Evolutionary conservation across 1,140 invertebrate genomes (phyloP).

Genomic region (Macrostomum lignano): DNA sequence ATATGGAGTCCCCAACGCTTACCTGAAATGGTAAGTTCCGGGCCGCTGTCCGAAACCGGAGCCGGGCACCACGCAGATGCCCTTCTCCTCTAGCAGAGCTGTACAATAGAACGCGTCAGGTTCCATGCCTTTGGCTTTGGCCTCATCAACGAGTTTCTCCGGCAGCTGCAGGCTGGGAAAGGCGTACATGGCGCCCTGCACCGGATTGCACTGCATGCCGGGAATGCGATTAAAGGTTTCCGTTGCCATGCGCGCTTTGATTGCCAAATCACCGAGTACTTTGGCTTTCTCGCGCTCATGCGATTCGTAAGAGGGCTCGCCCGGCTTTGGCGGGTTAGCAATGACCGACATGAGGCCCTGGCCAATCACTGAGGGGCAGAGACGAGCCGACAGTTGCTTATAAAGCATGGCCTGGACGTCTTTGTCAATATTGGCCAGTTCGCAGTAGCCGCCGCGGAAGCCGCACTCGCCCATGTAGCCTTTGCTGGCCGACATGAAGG

Average conservation of each 20-base stretch:
- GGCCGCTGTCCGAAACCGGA: constrained; percentile 72
- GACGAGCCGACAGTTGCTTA: constrained; percentile 71
- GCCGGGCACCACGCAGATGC: constrained; percentile 59
- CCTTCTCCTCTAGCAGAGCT: constrained; percentile 61
- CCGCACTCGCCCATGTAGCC: constrained; percentile 45
- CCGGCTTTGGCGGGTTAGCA: constrained; percentile 47
- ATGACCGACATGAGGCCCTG: too few species aligned
- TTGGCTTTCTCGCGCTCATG: constrained; percentile 40
- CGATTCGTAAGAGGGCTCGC: constrained; percentile 42
- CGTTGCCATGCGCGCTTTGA: constrained; percentile 49
- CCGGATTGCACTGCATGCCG: constrained; percentile 54
- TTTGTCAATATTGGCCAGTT: constrained; percentile 57
- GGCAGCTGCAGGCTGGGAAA: constrained; percentile 39
- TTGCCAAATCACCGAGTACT: constrained; percentile 48
- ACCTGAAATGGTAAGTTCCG: constrained; percentile 72
- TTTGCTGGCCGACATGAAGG: constrained; percentile 83
- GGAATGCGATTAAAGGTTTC: constrained; percentile 66
- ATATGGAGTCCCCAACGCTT: constrained; percentile 7
- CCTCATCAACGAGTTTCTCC: constrained; percentile 24
- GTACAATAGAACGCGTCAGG: constrained; percentile 82
- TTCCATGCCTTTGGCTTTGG: constrained; percentile 27
- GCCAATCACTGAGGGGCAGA: constrained; percentile 65
- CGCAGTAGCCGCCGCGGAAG: constrained; percentile 74
- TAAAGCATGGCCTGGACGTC: constrained; percentile 45
- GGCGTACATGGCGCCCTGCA: constrained; percentile 86